Evolutionary conservation across 2,797 vertebrate genomes (phyloP).

Genomic region (Myotis daubentonii): DNA sequence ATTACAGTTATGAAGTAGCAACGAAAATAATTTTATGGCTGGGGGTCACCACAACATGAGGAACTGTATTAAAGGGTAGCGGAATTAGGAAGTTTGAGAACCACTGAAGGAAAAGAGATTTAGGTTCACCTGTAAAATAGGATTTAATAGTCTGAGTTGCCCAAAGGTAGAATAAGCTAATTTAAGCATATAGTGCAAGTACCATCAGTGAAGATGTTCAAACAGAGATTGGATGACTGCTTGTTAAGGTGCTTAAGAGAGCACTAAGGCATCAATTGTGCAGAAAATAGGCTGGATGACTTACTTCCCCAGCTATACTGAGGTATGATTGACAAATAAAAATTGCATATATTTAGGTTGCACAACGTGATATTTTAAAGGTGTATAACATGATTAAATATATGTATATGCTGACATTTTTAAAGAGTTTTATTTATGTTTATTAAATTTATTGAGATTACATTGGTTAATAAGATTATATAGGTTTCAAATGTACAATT

Average conservation of each 20-base stretch:
- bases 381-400: not conserved
- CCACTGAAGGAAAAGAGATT: not conserved
- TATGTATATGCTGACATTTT: not conserved
- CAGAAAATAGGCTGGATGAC: not conserved
- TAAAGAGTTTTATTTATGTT: not conserved
- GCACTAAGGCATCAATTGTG: not conserved
- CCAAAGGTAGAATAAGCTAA: not conserved
- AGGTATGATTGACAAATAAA: not conserved
- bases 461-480: not conserved
- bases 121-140: not conserved
- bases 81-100: too few species aligned
- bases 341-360: not conserved
- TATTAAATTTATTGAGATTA: not conserved
- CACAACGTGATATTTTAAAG: not conserved
- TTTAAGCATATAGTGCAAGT: not conserved
- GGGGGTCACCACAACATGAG: too few species aligned
- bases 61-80: too few species aligned
- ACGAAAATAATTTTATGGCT: too few species aligned
- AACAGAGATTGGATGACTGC: not conserved
- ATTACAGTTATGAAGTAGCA: too few species aligned
- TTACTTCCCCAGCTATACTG: not conserved
- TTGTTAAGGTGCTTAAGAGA: not conserved
- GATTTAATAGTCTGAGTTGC: not conserved
- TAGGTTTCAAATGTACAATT: not conserved
- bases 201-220: not conserved